Conservation (phyloP, 2,797 vertebrate genomes). For the Neosilurus hyrtlii region DNA sequence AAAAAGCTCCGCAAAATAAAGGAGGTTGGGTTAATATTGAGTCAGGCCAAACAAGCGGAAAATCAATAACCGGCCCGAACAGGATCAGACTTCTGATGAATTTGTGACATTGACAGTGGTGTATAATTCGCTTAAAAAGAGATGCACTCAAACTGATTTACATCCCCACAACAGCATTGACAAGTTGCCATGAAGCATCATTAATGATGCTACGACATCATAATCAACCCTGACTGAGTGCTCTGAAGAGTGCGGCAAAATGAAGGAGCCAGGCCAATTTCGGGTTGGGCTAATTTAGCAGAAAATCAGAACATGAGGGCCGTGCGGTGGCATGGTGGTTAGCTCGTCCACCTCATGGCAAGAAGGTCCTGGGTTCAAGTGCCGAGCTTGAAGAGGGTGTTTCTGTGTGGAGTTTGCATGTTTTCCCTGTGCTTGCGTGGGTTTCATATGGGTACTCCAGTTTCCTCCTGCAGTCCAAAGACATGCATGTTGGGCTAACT, state of each 20-base stretch:
- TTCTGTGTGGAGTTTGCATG: no score
- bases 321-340: no score
- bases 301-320: neutral
- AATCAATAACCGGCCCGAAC: conserved; percentile 4
- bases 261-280: neutral
- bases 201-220: conserved; percentile 10
- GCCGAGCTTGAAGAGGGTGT: no score
- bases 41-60: neutral
- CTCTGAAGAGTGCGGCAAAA: conserved; percentile 4
- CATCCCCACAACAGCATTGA: neutral
- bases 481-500: no score
- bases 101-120: neutral
- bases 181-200: neutral
- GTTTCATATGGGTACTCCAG: no score
- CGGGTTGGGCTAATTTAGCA: neutral
- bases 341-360: no score
- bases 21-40: neutral
- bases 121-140: neutral
- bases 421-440: no score
- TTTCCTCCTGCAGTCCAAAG: no score
- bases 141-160: conserved; percentile 8
- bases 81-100: neutral
- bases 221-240: neutral
- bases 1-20: conserved; percentile 28
- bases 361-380: no score